Base-by-base conservation (phyloP, 2,113 vertebrate species). In the Thinocorus orbignyianus region DNA sequence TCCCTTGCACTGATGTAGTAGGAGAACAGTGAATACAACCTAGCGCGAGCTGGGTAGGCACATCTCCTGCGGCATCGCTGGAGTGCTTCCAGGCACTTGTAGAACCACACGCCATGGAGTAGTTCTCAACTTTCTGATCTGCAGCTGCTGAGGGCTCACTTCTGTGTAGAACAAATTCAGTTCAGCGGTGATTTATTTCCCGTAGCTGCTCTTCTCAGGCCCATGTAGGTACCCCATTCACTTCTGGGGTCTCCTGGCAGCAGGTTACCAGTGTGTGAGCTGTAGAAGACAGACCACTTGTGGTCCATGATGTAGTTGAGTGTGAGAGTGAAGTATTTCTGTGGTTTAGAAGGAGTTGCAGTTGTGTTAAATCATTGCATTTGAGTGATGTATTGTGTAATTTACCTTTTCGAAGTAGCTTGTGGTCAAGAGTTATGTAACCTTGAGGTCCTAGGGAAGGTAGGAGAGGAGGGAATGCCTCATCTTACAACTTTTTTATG, bases 221-320 rank as follows among this genome's bases (percentile, higher is more conserved):
- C 6, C 12, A 1, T 0, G 0, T 42, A n/a, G 48, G 42, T 20
- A 49, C n/a, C 62, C 52, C 2, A 0, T 9, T 72, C 39, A 13
- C 17, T 76, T 68, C 30, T 74, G 52, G 35, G 39, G 6, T 49
- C 42, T 69, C 49, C 9, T 3, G 61, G 46, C 62, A 65, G 71
- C 58, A 77, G 37, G 65, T 61, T 83, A 23, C 49, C 3, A 1
- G 18, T 78, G 46, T 16, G 9, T 54, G 44, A 55, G 39, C 48
- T 77, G 52, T 44, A 17, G 31, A 39, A 77, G 33, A 25, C 6
- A 37, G 60, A 44, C 31, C 7, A 3, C 73, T 61, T 66, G 65
- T 31, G 39, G 17, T 71, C 79, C 12, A 1, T 17, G 18, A 1
- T 17, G 18, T 49, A 41, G 18, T 8, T 93, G 52, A 54, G 24